Evolutionary conservation across 2,797 vertebrate genomes (phyloP).

Genomic region (Anniella stebbinsi): DNA sequence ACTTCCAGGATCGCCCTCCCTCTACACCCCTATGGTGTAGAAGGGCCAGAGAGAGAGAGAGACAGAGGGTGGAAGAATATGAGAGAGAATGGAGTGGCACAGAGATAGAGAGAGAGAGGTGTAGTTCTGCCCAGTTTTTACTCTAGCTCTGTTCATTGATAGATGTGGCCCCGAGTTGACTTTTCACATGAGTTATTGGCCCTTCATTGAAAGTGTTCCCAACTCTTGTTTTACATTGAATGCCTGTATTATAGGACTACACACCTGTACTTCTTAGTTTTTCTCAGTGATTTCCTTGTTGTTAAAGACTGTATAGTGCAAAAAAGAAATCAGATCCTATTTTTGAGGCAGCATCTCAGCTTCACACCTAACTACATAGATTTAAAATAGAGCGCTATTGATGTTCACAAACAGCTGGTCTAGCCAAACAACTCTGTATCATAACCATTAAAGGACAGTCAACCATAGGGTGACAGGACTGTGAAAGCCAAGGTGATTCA

Average conservation of each 20-base stretch:
- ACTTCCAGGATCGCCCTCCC: too few relatives aligned
- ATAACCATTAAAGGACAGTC: slow-evolving; percentile 29
- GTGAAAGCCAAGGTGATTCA: slow-evolving; percentile 18
- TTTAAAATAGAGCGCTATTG: slow-evolving; percentile 31
- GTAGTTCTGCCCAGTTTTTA: neutral
- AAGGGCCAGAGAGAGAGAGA: too few relatives aligned
- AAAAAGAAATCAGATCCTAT: slow-evolving; percentile 3
- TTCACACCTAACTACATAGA: neutral
- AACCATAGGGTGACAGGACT: neutral
- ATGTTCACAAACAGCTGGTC: slow-evolving; percentile 9
- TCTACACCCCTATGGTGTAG: too few relatives aligned
- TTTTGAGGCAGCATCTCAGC: slow-evolving; percentile 18
- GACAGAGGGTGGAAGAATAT: neutral
- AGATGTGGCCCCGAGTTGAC: neutral
- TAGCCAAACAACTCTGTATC: neutral
- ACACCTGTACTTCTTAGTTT: neutral
- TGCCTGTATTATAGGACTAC: neutral
- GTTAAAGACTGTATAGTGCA: slow-evolving; percentile 6
- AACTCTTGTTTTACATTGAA: neutral
- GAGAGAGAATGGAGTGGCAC: neutral
- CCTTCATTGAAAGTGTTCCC: neutral
- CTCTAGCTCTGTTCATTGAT: neutral
- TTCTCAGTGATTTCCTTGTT: neutral
- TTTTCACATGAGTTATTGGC: neutral
- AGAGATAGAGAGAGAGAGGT: neutral